Evolutionary conservation across 2,888 invertebrate species (phyloP).

Genomic region (Cheilosia variabilis): DNA sequence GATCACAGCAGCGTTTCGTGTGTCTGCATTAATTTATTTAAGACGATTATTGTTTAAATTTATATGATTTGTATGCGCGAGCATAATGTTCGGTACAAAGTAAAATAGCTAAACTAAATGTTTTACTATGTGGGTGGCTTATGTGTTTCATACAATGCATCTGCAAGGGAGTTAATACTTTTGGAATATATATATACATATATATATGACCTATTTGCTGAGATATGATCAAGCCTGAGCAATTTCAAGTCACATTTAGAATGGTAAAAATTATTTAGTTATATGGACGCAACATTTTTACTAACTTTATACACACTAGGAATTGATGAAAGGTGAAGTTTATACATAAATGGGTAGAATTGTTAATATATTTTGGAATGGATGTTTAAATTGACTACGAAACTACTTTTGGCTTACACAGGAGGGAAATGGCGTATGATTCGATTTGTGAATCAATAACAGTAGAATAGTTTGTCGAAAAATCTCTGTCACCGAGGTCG

Average conservation of each 20-base stretch:
- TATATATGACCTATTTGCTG: constrained; percentile 40
- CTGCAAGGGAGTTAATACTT: constrained; percentile 39
- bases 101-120: not conserved
- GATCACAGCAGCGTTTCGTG: constrained; percentile 29
- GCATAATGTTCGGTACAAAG: constrained; percentile 5
- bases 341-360: not conserved
- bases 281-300: constrained; percentile 22
- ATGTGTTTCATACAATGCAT: constrained; percentile 13
- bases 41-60: constrained; percentile 20
- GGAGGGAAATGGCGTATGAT: too few relatives aligned
- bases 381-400: too few relatives aligned
- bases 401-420: too few relatives aligned
- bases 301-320: constrained; percentile 9
- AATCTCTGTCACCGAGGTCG: not conserved
- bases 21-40: constrained; percentile 9
- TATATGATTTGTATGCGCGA: constrained; percentile 24
- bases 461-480: not conserved
- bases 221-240: constrained; percentile 52
- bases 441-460: too few relatives aligned
- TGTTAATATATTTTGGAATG: not conserved
- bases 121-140: constrained; percentile 5
- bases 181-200: constrained; percentile 8
- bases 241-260: constrained; percentile 35
- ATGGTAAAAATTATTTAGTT: not conserved
- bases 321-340: not conserved